These are phyloP conservation scores for Morpho achilles DNA, from an alignment of 2,888 invertebrate species.

Conservation along the genomic window DNA sequence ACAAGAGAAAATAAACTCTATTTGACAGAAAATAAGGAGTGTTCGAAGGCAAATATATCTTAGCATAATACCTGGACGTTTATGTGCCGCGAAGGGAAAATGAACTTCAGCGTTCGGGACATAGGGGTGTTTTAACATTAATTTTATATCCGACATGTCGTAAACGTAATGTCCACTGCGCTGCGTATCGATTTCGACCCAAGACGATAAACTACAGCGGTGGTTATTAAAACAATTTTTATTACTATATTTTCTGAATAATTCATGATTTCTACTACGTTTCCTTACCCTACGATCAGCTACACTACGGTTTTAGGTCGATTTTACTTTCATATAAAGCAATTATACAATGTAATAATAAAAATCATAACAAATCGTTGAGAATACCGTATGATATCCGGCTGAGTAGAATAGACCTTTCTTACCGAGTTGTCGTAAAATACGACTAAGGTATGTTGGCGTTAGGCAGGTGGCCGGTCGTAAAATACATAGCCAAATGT, in stretches of 20 bases:
- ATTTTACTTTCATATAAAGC: no score
- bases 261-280: constrained; percentile 15
- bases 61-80: constrained; percentile 22
- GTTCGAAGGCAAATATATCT: constrained; percentile 16
- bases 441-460: no score
- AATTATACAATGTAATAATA: no score
- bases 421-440: no score
- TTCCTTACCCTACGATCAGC: no score
- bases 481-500: no score
- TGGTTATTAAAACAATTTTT: constrained; percentile 28
- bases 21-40: constrained; percentile 32
- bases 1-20: constrained; percentile 14
- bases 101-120: constrained; percentile 9
- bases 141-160: constrained; percentile 19
- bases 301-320: no score
- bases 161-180: constrained; percentile 36
- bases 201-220: constrained; percentile 26
- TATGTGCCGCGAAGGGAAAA: constrained; percentile 14
- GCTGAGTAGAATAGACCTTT: no score
- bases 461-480: no score
- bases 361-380: no score
- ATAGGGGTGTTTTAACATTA: constrained; percentile 20
- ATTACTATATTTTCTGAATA: constrained; percentile 24
- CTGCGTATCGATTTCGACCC: constrained; percentile 42
- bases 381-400: no score